Evolutionary conservation across 2,797 vertebrate species (phyloP), one percentile per base, ranked within the genome.

Genomic region (Pipistrellus pygmaeus): DNA sequence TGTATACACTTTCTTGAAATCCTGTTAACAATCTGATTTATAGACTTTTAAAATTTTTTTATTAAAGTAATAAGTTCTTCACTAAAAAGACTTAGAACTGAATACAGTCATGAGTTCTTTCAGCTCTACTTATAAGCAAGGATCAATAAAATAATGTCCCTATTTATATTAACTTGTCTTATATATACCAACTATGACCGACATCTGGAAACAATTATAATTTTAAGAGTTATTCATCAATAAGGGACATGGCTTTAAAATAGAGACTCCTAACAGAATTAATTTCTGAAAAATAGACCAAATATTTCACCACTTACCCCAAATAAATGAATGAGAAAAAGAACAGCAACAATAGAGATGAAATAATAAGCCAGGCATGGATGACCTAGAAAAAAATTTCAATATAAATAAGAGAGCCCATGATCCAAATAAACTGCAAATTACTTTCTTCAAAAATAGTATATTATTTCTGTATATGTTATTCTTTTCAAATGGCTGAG

Each of bases 281-380:
- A 66, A 72, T 78, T 73, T 84, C 81, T 92, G 8, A 95, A 93
- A 92, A 78, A 57, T 0, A 96, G 17, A 86, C 14, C 14, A 86
- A 92, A 64, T 12, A 81, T 95, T 76, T 80, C 6, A 85, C 84
- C 46, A 98, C 99, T 99, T 98, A 99, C 99, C 99, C 99, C 97
- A 99, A 98, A 97, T 99, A 99, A 98, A 99, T 99, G 97, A 99
- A 99, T 92, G 99, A 99, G 98, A 99, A 99, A 98, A 99, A 99
- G 98, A 99, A 99, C 78, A 99, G 99, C 96, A 99, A 97, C 91
- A 99, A 98, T 62, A 99, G 98, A 90, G 99, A 99, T 95, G 99
- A 99, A 98, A 99, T 98, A 88, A 99, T 99, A 94, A 99, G 99
- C 99, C 99, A 99, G 88, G 98, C 99, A 96, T 99, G 99, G 97